Conservation (phyloP, 2,888 invertebrate species). For the Catocala sponsa region DNA sequence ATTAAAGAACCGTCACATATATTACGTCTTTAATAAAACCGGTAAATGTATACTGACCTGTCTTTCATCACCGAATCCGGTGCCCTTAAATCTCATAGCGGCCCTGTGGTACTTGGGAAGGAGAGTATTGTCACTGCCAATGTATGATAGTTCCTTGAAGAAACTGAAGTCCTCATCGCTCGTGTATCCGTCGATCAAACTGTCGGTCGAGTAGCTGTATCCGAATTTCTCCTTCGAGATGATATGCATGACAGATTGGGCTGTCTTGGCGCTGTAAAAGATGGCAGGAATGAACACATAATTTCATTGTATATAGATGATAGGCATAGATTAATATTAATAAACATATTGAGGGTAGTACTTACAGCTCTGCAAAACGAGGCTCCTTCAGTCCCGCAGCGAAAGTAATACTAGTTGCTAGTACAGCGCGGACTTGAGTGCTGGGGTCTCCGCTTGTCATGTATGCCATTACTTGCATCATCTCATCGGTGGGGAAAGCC, state of each 20-base stretch:
- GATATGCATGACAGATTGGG: constrained; percentile 78
- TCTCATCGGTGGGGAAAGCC: constrained; percentile 87
- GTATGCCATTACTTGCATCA: constrained; percentile 91
- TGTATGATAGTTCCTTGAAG: constrained; percentile 71
- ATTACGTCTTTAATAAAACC: too few species aligned
- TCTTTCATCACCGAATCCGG: constrained; percentile 66
- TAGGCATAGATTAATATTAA: too few species aligned
- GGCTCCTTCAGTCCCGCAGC: constrained; percentile 83
- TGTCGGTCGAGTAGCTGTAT: constrained; percentile 81
- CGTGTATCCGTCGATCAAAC: constrained; percentile 68
- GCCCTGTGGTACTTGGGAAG: constrained; percentile 79
- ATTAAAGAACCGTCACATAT: constrained; percentile 15
- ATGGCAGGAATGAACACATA: too few species aligned
- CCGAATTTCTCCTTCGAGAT: constrained; percentile 81
- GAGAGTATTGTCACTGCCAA: constrained; percentile 87
- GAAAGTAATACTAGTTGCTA: constrained; percentile 88
- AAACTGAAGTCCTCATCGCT: constrained; percentile 73
- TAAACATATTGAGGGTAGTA: constrained; percentile 25
- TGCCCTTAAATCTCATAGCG: constrained; percentile 60
- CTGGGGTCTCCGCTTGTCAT: constrained; percentile 90
- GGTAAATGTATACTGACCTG: constrained; percentile 50
- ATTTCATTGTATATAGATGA: too few species aligned
- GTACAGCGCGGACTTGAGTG: constrained; percentile 89
- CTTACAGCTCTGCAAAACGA: constrained; percentile 83
- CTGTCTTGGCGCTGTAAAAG: constrained; percentile 72